A percentile compares a stretch with the other conserved stretches of the same genome.
Evolutionary conservation across 2,888 invertebrate genomes (phyloP).

Genomic region (Pegoplata infirma): DNA sequence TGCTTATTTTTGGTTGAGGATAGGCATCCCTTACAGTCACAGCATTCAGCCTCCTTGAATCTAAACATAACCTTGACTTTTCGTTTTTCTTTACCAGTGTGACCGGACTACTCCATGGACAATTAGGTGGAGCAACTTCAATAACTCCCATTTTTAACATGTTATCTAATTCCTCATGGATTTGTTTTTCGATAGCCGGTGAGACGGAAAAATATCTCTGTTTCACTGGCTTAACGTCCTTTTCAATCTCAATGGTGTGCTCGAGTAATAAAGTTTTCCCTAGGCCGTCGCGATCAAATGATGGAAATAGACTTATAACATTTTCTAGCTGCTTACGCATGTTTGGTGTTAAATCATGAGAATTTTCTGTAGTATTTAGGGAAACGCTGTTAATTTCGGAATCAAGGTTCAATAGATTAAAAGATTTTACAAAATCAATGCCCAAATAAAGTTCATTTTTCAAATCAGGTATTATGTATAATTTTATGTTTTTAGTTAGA

Average conservation of each 20-base stretch:
- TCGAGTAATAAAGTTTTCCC: constrained; percentile 6
- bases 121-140: constrained; percentile 4
- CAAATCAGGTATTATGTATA: neutral
- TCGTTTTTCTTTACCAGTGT: neutral
- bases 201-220: constrained; percentile 19
- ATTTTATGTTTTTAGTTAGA: neutral
- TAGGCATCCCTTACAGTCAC: too few species aligned
- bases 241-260: neutral
- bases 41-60: constrained; percentile 17
- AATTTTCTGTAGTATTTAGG: neutral
- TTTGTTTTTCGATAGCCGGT: neutral
- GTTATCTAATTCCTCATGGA: constrained; percentile 16
- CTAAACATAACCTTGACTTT: constrained; percentile 10
- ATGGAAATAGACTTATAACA: neutral
- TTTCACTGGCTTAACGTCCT: neutral
- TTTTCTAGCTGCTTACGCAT: neutral
- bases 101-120: constrained; percentile 19
- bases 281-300: constrained; percentile 1
- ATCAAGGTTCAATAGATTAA: neutral
- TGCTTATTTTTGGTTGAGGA: constrained; percentile 28
- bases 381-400: neutral
- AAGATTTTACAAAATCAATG: neutral
- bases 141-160: constrained; percentile 7
- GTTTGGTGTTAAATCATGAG: neutral
- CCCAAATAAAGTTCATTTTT: neutral